Conservation (phyloP, 2,797 vertebrate genomes). For the Peromyscus nudipes region DNA sequence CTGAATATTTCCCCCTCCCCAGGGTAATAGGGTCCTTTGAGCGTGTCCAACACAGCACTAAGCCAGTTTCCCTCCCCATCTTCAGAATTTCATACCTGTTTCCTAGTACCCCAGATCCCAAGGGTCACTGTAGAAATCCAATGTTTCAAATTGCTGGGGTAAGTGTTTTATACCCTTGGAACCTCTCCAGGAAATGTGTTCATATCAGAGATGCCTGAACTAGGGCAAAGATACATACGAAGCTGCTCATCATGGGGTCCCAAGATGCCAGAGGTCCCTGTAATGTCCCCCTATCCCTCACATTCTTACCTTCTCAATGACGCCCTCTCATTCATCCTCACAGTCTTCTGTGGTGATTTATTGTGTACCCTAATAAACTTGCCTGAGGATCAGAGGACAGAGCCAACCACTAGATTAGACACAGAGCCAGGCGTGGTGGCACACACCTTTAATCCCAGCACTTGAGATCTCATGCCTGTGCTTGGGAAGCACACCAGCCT, state of each 20-base stretch:
- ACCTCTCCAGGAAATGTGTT: background rate
- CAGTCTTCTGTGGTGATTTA: background rate
- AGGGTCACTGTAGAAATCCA: background rate
- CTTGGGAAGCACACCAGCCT: too few species aligned
- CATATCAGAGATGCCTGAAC: background rate
- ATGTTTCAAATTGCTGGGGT: background rate
- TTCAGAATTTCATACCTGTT: constrained; percentile 1
- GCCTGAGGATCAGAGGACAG: too few species aligned
- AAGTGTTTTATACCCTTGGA: background rate
- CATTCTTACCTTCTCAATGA: background rate
- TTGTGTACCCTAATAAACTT: too few species aligned
- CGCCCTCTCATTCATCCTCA: background rate
- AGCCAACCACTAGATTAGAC: too few species aligned
- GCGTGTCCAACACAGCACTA: background rate
- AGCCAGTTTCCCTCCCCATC: background rate
- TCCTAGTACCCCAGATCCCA: background rate
- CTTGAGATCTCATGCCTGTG: too few species aligned
- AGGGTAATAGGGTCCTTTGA: background rate
- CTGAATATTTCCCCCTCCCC: background rate
- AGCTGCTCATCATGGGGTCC: background rate
- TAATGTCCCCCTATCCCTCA: background rate
- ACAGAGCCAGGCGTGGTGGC: too few species aligned
- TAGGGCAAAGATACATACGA: background rate
- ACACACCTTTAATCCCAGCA: too few species aligned
- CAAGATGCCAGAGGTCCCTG: background rate